Base-by-base conservation (phyloP, 1,140 invertebrate genomes). In the Piezodorus guildinii region DNA sequence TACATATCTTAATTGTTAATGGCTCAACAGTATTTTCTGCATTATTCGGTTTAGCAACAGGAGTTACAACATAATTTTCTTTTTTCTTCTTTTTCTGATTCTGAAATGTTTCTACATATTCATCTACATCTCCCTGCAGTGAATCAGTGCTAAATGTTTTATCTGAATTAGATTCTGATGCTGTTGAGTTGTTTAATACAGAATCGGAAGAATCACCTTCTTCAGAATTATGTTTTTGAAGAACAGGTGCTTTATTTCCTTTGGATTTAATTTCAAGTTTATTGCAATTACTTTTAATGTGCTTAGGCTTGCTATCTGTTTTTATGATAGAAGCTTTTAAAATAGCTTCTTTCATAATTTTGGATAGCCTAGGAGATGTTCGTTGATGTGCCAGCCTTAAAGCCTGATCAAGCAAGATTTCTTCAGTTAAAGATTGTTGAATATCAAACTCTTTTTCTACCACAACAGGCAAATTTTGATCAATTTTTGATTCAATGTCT, bases 401-500 rank as follows among this genome's bases (percentile, higher is more conserved):
- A 56, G 52, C 52, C 27, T 56, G 52, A 21, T 56, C 52, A 21
- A 56, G 23, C 14, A 56, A 56, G 15, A 56, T 56, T 25, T 56
- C 52, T 56, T 56, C 52, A 23, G 52, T 56, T 25, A 56, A 25
- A 25, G 52, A 56, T 15, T 56, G 52, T 56, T 56, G 52, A 23
- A 56, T 56, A 56, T 56, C 52, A 56, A 56, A 56, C 5, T 56
- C 52, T 25, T 56, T 56, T 17, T 49, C 46, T 25, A 56, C 52
- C 9, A 23, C 52, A 25, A 56, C 23, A 17, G 52, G 52, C 52
- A 23, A 16, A 56, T 56, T 56, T 15, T 25, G 3, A 8, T 56
- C 52, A 23, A 56, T 56, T 25, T 56, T 56, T 16, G 52, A 56
- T 25, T 56, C 52, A 56, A 56, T 56, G 23, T 56, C 52, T 56